These are phyloP conservation scores for Ditylenchus weischeri DNA, from an alignment of 2,888 invertebrate species.

Conservation along the genomic window DNA sequence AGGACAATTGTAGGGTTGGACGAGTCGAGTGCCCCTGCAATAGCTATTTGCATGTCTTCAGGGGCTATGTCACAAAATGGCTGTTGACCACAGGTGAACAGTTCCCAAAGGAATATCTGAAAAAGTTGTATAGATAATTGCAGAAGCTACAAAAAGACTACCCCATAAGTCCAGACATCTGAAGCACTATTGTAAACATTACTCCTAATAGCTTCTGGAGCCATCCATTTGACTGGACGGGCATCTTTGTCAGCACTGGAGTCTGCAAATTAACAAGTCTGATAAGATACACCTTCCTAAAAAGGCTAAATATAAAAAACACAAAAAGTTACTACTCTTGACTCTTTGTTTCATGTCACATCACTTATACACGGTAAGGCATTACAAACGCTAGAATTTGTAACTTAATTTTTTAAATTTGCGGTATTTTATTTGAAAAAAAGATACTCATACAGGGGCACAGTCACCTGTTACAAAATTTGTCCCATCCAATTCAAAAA, in stretches of 20 bases:
- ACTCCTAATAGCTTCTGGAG: slow-evolving; percentile 61
- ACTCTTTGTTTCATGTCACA: too few species aligned
- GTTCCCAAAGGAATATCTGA: slow-evolving; percentile 77
- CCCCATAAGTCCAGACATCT: slow-evolving; percentile 94
- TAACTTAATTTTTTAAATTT: too few species aligned
- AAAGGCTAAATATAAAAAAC: too few species aligned
- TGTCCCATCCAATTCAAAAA: too few species aligned
- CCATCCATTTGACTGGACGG: slow-evolving; percentile 92
- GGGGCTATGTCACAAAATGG: slow-evolving; percentile 93
- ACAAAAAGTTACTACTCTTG: too few species aligned
- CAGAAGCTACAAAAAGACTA: slow-evolving; percentile 60
- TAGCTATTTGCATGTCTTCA: slow-evolving; percentile 77
- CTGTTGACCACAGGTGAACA: slow-evolving; percentile 88
- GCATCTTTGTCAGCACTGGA: slow-evolving; percentile 79
- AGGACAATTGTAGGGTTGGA: slow-evolving; percentile 96
- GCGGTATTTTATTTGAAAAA: too few species aligned
- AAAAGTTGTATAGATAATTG: too few species aligned
- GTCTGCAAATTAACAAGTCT: not conserved
- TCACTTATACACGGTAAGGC: too few species aligned
- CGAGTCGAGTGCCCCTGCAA: slow-evolving; percentile 81
- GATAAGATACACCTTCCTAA: too few species aligned
- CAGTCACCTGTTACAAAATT: too few species aligned
- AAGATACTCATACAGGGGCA: too few species aligned
- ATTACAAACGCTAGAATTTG: too few species aligned
- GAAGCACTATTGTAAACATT: slow-evolving; percentile 75